These are phyloP conservation scores for Hapalemur alaotrensis DNA, from an alignment of 2,797 vertebrate genomes.

Conservation along the genomic window DNA sequence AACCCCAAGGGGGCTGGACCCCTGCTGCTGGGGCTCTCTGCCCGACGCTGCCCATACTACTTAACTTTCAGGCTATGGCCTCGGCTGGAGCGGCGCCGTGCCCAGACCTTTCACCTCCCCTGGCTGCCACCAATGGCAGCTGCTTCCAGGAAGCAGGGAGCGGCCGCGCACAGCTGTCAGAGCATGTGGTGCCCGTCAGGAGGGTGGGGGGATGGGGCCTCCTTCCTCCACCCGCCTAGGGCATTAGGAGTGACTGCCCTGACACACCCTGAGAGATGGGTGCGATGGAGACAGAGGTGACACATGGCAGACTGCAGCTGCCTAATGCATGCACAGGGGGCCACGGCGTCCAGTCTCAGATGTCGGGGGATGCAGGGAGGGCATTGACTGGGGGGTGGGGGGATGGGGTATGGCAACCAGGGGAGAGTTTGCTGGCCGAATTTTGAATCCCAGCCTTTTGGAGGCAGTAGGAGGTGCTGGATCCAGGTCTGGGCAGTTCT, in stretches of 20 bases:
- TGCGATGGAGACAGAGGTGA: neutral
- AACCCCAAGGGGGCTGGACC: neutral
- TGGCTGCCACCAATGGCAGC: neutral
- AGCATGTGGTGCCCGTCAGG: neutral
- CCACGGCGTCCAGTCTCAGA: fast-evolving
- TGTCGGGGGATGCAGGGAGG: neutral
- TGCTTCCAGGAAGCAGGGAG: neutral
- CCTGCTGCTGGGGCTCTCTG: neutral
- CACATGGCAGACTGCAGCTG: neutral
- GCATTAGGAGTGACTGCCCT: neutral
- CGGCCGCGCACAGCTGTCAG: slow-evolving; percentile 50
- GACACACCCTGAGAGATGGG: neutral
- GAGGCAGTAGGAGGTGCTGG: neutral
- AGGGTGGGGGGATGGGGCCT: slow-evolving; percentile 12
- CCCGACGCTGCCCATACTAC: fast-evolving
- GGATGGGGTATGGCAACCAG: neutral
- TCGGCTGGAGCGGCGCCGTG: fast-evolving
- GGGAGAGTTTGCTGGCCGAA: neutral
- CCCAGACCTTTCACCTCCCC: neutral
- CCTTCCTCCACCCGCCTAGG: neutral
- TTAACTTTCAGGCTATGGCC: neutral
- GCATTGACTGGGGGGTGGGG: neutral
- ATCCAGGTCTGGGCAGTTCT: neutral
- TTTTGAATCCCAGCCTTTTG: neutral
- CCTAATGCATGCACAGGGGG: neutral